Evolutionary conservation across 37 sponge, comb jelly and placozoan species (phyloP).

Genomic region (Hormiphora californensis): DNA sequence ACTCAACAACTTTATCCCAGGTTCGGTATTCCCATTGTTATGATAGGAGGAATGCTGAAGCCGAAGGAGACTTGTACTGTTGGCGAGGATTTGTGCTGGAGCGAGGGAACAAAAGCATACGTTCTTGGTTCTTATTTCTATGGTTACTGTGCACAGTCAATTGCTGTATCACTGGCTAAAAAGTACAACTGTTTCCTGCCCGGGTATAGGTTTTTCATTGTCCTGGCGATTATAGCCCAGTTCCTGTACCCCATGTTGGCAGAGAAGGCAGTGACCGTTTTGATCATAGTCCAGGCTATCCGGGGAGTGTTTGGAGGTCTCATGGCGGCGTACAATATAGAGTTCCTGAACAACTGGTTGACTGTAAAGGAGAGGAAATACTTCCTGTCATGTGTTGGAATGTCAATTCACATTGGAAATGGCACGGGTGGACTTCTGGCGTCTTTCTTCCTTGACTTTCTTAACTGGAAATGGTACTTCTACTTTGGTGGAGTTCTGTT

Average conservation of each 20-base stretch:
- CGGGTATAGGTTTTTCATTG: too few relatives aligned
- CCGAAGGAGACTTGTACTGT: constrained; percentile 14
- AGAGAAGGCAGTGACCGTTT: too few relatives aligned
- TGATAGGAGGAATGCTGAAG: constrained; percentile 30
- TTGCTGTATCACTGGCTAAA: too few relatives aligned
- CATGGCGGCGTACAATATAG: background rate
- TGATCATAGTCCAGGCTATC: too few relatives aligned
- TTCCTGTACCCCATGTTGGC: too few relatives aligned
- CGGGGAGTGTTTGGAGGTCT: background rate
- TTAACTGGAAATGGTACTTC: background rate
- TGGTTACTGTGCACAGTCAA: too few relatives aligned
- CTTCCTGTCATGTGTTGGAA: background rate
- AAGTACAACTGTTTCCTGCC: too few relatives aligned
- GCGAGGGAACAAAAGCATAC: background rate
- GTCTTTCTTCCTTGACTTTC: background rate
- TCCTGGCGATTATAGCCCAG: too few relatives aligned
- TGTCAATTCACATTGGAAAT: background rate
- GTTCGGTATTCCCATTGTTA: background rate
- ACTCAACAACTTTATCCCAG: too few relatives aligned
- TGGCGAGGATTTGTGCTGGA: constrained; percentile 16
- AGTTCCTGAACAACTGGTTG: background rate
- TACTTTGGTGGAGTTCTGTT: background rate
- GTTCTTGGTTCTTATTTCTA: constrained; percentile 21
- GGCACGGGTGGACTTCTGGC: background rate
- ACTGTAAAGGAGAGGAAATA: background rate